Percentiles rank a stretch among this genome's conserved stretches.
These are phyloP conservation scores for Merodon equestris DNA, from an alignment of 2,888 invertebrate species.

Conservation along the genomic window DNA sequence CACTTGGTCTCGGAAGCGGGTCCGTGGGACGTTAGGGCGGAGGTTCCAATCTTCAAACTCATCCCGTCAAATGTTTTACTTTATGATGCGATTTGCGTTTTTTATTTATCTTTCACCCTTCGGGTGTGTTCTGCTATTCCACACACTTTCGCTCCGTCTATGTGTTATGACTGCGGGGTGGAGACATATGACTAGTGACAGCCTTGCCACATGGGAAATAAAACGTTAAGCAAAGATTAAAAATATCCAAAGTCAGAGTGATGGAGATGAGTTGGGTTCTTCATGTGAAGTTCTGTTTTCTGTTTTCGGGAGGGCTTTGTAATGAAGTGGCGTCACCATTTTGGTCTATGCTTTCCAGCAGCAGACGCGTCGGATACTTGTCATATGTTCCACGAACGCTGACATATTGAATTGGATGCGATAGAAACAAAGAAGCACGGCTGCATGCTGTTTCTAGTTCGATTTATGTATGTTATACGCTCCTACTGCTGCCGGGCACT, in stretches of 20 bases:
- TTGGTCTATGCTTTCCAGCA: slow-evolving; percentile 20
- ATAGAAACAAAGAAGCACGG: neutral
- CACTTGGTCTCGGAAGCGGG: slow-evolving; percentile 15
- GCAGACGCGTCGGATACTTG: slow-evolving; percentile 27
- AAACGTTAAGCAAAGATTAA: slow-evolving; percentile 11
- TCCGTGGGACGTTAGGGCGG: slow-evolving; percentile 1
- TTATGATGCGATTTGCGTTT: slow-evolving; percentile 59
- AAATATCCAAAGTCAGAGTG: slow-evolving; percentile 20
- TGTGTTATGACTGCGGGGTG: neutral
- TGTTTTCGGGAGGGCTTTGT: no score
- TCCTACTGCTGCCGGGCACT: neutral
- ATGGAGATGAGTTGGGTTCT: slow-evolving; percentile 20
- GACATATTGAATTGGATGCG: slow-evolving; percentile 43
- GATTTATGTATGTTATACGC: no score
- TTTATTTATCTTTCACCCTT: slow-evolving; percentile 44
- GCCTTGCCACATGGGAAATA: slow-evolving; percentile 55
- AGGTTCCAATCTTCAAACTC: slow-evolving; percentile 12
- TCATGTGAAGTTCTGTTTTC: slow-evolving; percentile 36
- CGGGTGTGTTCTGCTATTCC: slow-evolving; percentile 25
- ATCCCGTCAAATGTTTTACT: slow-evolving; percentile 50
- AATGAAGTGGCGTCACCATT: slow-evolving; percentile 36
- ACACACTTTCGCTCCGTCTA: slow-evolving; percentile 5
- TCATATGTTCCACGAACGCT: slow-evolving; percentile 29
- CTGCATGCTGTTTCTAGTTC: neutral
- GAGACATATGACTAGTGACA: slow-evolving; percentile 16